Percentiles rank a stretch among this genome's conserved stretches.
Conservation (phyloP, 2,113 vertebrate genomes). For the Theristicus caerulescens region DNA sequence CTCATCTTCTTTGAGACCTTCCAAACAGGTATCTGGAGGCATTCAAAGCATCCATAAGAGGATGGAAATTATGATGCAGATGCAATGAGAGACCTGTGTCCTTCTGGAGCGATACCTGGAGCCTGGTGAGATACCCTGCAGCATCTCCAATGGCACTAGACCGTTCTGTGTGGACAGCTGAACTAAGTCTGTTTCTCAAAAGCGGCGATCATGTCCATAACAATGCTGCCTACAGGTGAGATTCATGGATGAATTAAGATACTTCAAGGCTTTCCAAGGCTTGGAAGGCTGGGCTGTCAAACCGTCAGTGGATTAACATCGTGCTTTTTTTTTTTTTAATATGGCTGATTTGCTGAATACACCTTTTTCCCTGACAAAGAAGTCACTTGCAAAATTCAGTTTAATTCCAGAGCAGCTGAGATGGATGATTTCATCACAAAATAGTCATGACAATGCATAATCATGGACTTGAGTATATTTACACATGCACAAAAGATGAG, state of each 20-base stretch:
- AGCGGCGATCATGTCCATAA: neutral
- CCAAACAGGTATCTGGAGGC: neutral
- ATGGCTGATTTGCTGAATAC: neutral
- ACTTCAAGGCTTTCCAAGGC: neutral
- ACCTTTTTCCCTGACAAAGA: neutral
- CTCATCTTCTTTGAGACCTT: neutral
- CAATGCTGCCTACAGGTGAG: neutral
- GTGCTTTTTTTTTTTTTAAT: neutral
- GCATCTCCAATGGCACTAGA: neutral
- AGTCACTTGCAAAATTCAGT: neutral
- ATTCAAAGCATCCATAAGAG: neutral
- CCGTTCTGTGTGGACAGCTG: neutral
- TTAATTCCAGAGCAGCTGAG: neutral
- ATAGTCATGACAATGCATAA: constrained; percentile 10
- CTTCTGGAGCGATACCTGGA: neutral
- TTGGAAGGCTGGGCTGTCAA: neutral
- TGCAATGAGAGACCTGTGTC: neutral
- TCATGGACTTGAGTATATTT: neutral
- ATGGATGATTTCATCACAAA: neutral
- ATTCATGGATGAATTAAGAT: neutral
- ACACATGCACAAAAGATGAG: neutral
- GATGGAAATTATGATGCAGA: neutral
- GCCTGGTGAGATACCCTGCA: neutral
- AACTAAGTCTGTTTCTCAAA: neutral
- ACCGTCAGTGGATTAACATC: neutral